Base-by-base conservation (phyloP, 2,113 vertebrate species). In the Glaucomys volans region DNA sequence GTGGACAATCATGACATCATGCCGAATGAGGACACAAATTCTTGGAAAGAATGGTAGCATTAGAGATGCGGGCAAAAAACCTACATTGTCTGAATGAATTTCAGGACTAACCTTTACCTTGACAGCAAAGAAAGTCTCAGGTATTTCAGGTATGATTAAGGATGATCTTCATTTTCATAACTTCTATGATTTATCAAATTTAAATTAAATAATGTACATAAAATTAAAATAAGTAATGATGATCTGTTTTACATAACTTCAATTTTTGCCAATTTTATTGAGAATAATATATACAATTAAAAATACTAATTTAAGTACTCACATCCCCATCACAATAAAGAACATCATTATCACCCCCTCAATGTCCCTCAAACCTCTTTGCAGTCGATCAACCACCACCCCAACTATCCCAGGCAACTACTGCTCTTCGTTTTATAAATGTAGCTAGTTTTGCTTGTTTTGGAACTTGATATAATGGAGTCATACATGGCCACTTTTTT, bases 41-140 rank as follows among this genome's bases (percentile, higher is more conserved):
- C 64, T 94, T 87, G 80, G 20, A 9, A 32, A 1, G 14, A 87
- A 6, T 76, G 50, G n/a, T 69, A 89, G 26, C 37, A 24, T 30
- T 72, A 79, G 20, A 8, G 10, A 42, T 62, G 88, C 16, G 13
- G 40, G n/a, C 67, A 72, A 87, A 96, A 32, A 79, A 1, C 14
- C 30, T 76, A 1, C 37, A 67, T 37, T 80, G 42, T 90, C 13
- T 42, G 30, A 87, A 28, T 54, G 13, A 30, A 91, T 91, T 83
- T 96, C 72, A 93, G 57, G 8, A 93, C 42, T 75, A 76, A 67
- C 52, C 32, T 75, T 91, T 95, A 57, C 12, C 40, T 37, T 30
- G 4, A 44, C n/a, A 14, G n/a, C 37, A 72, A 62, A 57, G 26
- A 30, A 72, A 87, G 42, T 74, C 44, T 82, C 4, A 8, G 14